These are phyloP conservation scores for Eristalis tenax DNA, from an alignment of 2,888 invertebrate genomes.

Conservation along the genomic window DNA sequence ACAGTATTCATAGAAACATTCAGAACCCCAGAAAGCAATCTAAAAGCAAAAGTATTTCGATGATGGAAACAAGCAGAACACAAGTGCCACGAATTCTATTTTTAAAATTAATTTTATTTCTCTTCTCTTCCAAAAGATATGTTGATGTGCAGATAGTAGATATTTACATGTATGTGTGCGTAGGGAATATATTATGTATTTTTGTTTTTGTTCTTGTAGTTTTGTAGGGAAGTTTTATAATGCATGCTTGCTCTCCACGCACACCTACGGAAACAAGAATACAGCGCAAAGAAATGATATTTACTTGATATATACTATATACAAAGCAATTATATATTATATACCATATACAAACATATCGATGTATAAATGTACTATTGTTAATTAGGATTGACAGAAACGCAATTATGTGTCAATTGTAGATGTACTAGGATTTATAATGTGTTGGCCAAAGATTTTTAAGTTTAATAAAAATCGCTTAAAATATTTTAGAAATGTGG, in stretches of 20 bases:
- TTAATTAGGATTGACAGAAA: slow-evolving; percentile 36
- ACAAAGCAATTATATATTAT: slow-evolving; percentile 21
- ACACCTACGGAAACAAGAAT: slow-evolving; percentile 3
- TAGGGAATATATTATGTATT: slow-evolving; percentile 13
- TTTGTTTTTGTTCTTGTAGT: slow-evolving; percentile 31
- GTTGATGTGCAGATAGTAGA: not conserved
- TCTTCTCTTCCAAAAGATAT: slow-evolving; percentile 9
- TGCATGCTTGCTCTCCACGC: slow-evolving; percentile 18
- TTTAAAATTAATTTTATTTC: not conserved
- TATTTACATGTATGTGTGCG: slow-evolving; percentile 14
- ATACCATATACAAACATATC: slow-evolving; percentile 17
- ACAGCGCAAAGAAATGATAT: slow-evolving; percentile 52
- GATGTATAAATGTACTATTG: slow-evolving; percentile 32
- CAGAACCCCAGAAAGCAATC: slow-evolving; percentile 33
- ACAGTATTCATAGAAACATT: slow-evolving; percentile 42
- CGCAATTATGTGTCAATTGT: slow-evolving; percentile 66
- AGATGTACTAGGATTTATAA: slow-evolving; percentile 60
- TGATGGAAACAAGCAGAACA: slow-evolving; percentile 30
- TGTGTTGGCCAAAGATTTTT: slow-evolving; percentile 78
- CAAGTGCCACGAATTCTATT: slow-evolving; percentile 62
- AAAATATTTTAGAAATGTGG: slow-evolving; percentile 28
- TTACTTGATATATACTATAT: slow-evolving; percentile 45
- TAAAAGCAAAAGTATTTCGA: slow-evolving; percentile 39
- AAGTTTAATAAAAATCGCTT: slow-evolving; percentile 67
- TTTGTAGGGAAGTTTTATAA: slow-evolving; percentile 28